These are phyloP conservation scores for Glandiceps talaboti DNA, from an alignment of 53 echinoderm and acorn worm species.

Conservation along the genomic window DNA sequence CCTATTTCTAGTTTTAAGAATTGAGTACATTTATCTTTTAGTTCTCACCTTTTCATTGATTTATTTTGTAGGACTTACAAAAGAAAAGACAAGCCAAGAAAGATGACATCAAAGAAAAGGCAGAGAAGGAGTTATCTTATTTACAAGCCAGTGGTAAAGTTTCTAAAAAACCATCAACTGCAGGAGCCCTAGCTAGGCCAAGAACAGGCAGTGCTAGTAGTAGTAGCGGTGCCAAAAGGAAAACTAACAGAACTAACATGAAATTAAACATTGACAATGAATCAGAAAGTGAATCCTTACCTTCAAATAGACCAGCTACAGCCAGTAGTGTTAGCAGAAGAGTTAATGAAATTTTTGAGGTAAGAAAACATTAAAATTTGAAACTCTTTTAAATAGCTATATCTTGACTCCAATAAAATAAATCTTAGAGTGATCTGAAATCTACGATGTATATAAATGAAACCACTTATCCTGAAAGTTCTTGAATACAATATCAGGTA, in stretches of 20 bases:
- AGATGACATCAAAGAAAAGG: constrained; percentile 69
- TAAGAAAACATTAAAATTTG: constrained; percentile 15
- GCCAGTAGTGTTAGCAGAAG: constrained; percentile 66
- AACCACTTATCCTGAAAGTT: too few relatives aligned
- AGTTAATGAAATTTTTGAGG: constrained; percentile 90
- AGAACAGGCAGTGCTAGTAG: constrained; percentile 16
- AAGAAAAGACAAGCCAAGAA: constrained; percentile 69
- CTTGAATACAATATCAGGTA: too few relatives aligned
- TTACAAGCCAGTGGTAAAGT: constrained; percentile 89
- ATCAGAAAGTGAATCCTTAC: background rate
- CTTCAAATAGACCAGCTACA: constrained; percentile 49
- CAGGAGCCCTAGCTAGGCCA: constrained; percentile 17
- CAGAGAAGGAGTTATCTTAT: constrained; percentile 74
- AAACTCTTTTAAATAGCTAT: too few relatives aligned
- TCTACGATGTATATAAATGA: too few relatives aligned
- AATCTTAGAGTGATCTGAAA: too few relatives aligned
- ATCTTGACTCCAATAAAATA: too few relatives aligned
- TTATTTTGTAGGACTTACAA: constrained; percentile 95
- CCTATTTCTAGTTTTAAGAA: too few relatives aligned
- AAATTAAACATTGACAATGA: background rate
- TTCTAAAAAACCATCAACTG: constrained; percentile 46
- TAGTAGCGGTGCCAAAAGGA: background rate
- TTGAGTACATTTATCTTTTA: too few relatives aligned
- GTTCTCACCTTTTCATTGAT: too few relatives aligned
- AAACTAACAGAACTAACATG: background rate